Evolutionary conservation across 2,113 vertebrate genomes (phyloP), one percentile per base, ranked within the genome.

Genomic region (Marcusenius ussheri): DNA sequence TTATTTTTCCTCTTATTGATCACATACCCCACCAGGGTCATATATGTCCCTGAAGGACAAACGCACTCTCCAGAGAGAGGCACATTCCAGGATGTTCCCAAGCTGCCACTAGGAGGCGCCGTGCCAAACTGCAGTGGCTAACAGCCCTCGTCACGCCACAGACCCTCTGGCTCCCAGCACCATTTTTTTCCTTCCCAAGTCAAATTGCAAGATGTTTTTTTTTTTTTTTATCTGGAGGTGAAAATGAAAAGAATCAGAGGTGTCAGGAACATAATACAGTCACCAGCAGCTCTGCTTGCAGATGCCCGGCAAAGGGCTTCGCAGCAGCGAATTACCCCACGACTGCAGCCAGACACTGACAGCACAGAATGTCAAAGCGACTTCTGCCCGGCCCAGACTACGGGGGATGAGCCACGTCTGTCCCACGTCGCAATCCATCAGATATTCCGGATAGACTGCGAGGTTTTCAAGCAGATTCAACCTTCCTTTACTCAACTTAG

Each of bases 221-320:
- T 66, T 84, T 88, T 77, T 85, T 90, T 87, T 50, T 84, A 88
- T 90, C 47, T 45, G 2, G n/a, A 80, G 77, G 47, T 49, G 62
- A n/a, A 88, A 87, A 87, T 90, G 56, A 90, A 85, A 58, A 39
- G 50, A 83, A 91, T 80, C 47, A 80, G 49, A 49, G 49, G 83
- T 88, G 83, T 62, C 58, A 42, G 83, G 77, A 80, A 58, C 46
- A 10, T 19, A 39, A 90, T 77, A 58, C 27, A 10, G 56, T 51
- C 53, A 66, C 3, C 53, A 21, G 1, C 27, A 70, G 62, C 10
- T 70, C n/a, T 4, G 10, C 62, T 11, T 11, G n/a, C 62, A 3
- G 62, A 70, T 3, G 27, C 35, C 19, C 10, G 0, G 3, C 74
- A 83, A 24, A 50, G 89, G 27, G n/a, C 24, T 85, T 49, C 80